Conservation (phyloP, 2,888 invertebrate species). For the Pilophorus perplexus region DNA sequence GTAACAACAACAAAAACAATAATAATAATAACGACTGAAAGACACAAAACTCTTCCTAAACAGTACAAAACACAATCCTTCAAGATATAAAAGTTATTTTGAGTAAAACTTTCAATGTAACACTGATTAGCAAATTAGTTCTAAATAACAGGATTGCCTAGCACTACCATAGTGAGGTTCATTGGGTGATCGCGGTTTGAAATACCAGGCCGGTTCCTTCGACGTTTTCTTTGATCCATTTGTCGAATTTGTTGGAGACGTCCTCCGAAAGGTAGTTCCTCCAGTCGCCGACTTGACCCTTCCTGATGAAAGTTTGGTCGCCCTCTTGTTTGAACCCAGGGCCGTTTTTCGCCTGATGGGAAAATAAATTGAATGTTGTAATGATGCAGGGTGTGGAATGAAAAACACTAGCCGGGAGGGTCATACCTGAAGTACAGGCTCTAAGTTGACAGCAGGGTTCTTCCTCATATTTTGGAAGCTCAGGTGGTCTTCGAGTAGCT, state of each 20-base stretch:
- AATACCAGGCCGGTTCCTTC: slow-evolving; percentile 50
- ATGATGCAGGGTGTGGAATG: not conserved
- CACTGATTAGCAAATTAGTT: no score
- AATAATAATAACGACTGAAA: no score
- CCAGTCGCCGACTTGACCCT: slow-evolving; percentile 59
- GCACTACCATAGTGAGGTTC: no score
- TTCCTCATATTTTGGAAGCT: slow-evolving; percentile 78
- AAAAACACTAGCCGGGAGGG: not conserved
- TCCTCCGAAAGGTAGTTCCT: slow-evolving; percentile 52
- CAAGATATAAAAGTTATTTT: no score
- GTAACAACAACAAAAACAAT: no score
- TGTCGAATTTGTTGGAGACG: slow-evolving; percentile 54
- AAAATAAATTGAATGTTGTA: not conserved
- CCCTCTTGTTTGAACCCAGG: slow-evolving; percentile 54
- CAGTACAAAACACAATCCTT: no score
- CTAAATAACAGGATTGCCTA: no score
- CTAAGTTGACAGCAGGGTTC: slow-evolving; percentile 75
- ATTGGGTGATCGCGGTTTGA: slow-evolving; percentile 52
- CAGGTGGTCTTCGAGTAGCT: slow-evolving; percentile 68
- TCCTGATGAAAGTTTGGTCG: slow-evolving; percentile 64
- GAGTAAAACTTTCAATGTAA: no score
- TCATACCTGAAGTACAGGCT: slow-evolving; percentile 54
- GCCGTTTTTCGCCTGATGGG: slow-evolving; percentile 56
- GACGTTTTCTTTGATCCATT: slow-evolving; percentile 53
- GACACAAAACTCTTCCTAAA: no score